phyloP scores from a whole-genome alignment of 1,140 invertebrate genomes.

The Acyrthosiphon pisum region DNA sequence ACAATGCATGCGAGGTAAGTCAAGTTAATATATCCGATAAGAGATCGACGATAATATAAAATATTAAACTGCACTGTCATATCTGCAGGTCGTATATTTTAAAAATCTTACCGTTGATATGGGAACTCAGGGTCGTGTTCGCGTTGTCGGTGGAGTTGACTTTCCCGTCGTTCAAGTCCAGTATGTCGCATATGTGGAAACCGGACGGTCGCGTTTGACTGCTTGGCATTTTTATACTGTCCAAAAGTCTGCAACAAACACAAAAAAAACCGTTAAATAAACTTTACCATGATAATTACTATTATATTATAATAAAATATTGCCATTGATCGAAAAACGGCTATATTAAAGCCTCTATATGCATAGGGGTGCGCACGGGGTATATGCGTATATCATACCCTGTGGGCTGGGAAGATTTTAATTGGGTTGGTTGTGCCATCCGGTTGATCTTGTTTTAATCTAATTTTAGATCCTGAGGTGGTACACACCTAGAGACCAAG shows the following conservation, averaged over 20 bases:
- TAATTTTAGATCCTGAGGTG: no score
- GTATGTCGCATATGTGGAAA: constrained; percentile 79
- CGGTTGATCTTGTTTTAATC: no score
- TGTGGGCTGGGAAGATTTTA: no score
- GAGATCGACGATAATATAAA: not conserved
- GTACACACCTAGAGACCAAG: no score
- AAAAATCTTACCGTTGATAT: constrained; percentile 29
- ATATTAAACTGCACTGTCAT: not conserved
- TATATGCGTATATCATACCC: no score
- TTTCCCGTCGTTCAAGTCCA: constrained; percentile 69
- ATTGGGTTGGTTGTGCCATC: no score
- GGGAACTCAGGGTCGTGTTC: constrained; percentile 34
- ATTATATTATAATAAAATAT: not conserved
- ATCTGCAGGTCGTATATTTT: no score
- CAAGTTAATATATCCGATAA: not conserved
- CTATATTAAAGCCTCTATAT: not conserved
- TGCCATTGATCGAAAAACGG: not conserved
- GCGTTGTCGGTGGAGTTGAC: constrained; percentile 58
- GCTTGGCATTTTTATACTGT: constrained; percentile 73
- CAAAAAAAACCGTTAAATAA: not conserved
- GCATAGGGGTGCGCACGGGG: no score
- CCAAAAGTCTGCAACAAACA: constrained; percentile 68
- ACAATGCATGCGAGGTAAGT: not conserved
- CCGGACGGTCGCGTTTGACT: constrained; percentile 69
- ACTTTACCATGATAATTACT: not conserved